Conservation (phyloP, 1,140 invertebrate genomes). For the Glomeris maerens region DNA sequence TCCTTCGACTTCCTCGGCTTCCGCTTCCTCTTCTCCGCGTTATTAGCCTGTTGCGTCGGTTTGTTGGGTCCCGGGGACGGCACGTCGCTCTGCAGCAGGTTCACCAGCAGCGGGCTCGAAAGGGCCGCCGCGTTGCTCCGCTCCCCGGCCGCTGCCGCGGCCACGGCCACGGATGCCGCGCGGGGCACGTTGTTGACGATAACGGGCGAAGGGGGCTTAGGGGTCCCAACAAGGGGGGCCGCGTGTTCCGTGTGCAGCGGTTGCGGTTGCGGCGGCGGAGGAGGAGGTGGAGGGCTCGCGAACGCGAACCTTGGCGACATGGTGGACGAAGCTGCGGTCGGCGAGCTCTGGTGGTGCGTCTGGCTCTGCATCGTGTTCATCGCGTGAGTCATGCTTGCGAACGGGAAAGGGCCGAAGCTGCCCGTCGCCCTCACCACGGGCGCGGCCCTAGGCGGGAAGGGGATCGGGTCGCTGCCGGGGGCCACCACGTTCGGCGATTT, state of each 20-base stretch:
- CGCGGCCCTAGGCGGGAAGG: constrained; percentile 23
- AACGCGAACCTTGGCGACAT: constrained; percentile 6
- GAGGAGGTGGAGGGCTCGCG: constrained; percentile 16
- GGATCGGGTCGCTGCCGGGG: constrained; percentile 26
- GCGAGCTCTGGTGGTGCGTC: constrained; percentile 6
- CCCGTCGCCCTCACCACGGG: constrained; percentile 21
- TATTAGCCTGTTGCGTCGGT: constrained; percentile 3
- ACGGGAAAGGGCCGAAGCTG: constrained; percentile 55
- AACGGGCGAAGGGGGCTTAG: not conserved
- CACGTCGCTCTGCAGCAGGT: constrained; percentile 42
- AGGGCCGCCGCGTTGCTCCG: constrained; percentile 39
- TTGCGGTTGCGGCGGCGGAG: constrained; percentile 42
- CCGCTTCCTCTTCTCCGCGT: constrained; percentile 15
- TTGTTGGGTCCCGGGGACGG: constrained; percentile 17
- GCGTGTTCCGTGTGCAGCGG: constrained; percentile 25
- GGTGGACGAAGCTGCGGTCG: constrained; percentile 11
- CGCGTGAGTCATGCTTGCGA: constrained; percentile 78
- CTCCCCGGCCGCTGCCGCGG: constrained; percentile 8
- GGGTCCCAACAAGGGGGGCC: constrained; percentile 21
- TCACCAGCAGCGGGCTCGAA: constrained; percentile 78
- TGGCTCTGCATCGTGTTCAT: constrained; percentile 37
- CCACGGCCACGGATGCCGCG: not conserved
- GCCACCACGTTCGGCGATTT: constrained; percentile 31
- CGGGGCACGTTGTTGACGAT: constrained; percentile 5
- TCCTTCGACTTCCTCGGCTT: constrained; percentile 20